Base-by-base conservation (phyloP, 2,888 invertebrate species). In the Cheilosia urbana region DNA sequence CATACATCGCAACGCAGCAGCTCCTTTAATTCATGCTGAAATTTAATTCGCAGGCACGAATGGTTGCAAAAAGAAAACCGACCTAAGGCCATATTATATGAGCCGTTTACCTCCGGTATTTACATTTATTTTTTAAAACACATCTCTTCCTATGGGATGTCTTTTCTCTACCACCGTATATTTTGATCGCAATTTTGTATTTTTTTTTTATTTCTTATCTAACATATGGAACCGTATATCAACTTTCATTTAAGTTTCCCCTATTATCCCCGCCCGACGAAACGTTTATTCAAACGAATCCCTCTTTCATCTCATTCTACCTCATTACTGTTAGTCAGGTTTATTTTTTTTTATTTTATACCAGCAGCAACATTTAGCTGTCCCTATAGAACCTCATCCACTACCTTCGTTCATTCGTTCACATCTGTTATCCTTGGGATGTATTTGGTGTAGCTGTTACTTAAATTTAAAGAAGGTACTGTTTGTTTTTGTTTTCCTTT, bases 361-460 rank as follows among this genome's bases (percentile, higher is more conserved):
- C 15, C 55, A 57, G 55, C 42, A 37, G 37, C 37, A 37, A 13
- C 13, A 11, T 13, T 37, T 37, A 37, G 37, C 13, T 51, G 27
- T 60, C 45, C 9, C 42, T 34, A n/a, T 34, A n/a, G 24, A n/a
- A 17, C 13, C 47, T 17, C 17, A 15, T 40, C 15, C 40, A 40
- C 7, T 40, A 19, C 34, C 2, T 13, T 63, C 27, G 7, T 45
- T 34, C 42, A 53, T 42, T 47, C 42, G 51, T 45, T 42, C 62
- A 45, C 73, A 63, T 71, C 58, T 71, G 71, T 62, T 53, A 53
- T 63, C 45, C 34, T 72, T 34, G 60, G 17, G 24, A 34, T 30
- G 30, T 65, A 13, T 7, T 40, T 37, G 17, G 17, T 45, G 58
- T 13, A 15, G 40, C 30, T 55, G 27, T 49, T 55, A 68, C 42